phyloP scores from a whole-genome alignment of 2,797 vertebrate genomes.

The Gymnodraco acuticeps region DNA sequence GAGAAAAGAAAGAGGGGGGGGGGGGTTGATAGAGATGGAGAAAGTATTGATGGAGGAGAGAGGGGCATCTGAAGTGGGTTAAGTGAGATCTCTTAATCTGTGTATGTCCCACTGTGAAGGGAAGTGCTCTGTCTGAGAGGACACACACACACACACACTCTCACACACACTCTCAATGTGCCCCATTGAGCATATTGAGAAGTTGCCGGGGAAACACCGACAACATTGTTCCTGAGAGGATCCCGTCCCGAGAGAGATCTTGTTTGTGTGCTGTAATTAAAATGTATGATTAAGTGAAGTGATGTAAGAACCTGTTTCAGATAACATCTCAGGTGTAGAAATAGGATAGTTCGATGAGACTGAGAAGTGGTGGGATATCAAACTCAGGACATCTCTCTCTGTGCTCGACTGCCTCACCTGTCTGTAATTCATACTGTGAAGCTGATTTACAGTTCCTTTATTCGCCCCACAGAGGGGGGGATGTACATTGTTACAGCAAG shows the following conservation, averaged over 20 bases:
- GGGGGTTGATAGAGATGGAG: constrained; percentile 55
- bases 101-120: constrained; percentile 73
- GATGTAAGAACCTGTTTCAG: constrained; percentile 11
- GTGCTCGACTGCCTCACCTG: constrained; percentile 20
- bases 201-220: constrained; percentile 46
- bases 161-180: constrained; percentile 36
- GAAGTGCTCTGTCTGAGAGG: constrained; percentile 69
- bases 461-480: no score
- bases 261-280: constrained; percentile 37
- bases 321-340: constrained; percentile 28
- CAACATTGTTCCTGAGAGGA: constrained; percentile 46
- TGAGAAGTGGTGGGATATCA: constrained; percentile 12
- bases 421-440: constrained; percentile 30
- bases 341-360: constrained; percentile 14
- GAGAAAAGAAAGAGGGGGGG: constrained; percentile 35
- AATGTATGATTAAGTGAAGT: constrained; percentile 13
- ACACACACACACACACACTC: constrained; percentile 38
- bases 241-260: constrained; percentile 23
- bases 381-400: constrained; percentile 20
- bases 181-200: constrained; percentile 40
- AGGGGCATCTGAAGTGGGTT: constrained; percentile 69
- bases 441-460: no score
- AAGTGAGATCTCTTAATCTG: constrained; percentile 84
- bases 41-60: constrained; percentile 67
- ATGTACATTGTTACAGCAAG: no score